phyloP scores from a whole-genome alignment of 2,797 vertebrate genomes.

The Pangasius djambal region DNA sequence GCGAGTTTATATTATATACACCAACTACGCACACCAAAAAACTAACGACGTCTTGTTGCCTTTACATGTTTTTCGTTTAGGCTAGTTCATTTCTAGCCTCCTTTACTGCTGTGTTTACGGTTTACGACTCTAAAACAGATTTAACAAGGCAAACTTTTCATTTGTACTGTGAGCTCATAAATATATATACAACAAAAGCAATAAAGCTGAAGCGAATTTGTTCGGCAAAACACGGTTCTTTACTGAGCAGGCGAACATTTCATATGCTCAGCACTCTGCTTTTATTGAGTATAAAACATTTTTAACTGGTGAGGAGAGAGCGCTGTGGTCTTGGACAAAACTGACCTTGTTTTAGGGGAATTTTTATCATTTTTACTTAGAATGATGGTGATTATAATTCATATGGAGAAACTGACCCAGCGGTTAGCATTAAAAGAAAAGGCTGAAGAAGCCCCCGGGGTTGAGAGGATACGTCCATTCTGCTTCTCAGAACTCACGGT shows the following conservation, averaged over 20 bases:
- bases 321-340: not conserved
- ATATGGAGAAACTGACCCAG: not conserved
- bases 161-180: not conserved
- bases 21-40: not conserved
- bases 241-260: too few relatives aligned
- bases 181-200: not conserved
- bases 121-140: not conserved
- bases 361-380: not conserved
- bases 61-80: not conserved
- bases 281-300: not conserved
- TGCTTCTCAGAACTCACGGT: slow-evolving; percentile 51
- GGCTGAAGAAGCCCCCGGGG: too few relatives aligned
- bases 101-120: not conserved
- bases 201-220: not conserved
- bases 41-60: not conserved
- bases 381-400: not conserved
- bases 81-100: not conserved
- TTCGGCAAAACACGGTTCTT: not conserved
- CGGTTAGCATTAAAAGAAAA: not conserved
- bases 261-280: not conserved
- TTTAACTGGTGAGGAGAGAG: too few relatives aligned
- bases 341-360: not conserved
- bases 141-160: not conserved
- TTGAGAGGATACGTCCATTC: slow-evolving; percentile 1
- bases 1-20: rapidly evolving